Base-by-base conservation (phyloP, 2,888 invertebrate species). In the Agonopterix alstromeriana region DNA sequence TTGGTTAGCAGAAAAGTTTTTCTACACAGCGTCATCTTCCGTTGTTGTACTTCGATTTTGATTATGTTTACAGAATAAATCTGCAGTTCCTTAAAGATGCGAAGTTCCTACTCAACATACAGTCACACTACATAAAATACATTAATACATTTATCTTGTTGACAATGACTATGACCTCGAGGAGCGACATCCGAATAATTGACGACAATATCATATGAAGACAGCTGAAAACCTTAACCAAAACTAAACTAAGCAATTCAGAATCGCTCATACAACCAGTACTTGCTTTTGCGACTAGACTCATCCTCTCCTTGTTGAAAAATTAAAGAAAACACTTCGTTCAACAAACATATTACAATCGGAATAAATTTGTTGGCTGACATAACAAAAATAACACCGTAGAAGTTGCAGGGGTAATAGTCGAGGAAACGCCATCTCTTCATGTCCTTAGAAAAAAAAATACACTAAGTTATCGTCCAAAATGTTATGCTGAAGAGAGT, bases 401-500 rank as follows among this genome's bases (percentile, higher is more conserved):
- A 48, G 56, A 61, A 54, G 55, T 57, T 55, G 48, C 49, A 36
- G 48, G 55, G 51, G 58, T 54, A 42, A 27, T 35, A 41, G 54
- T 55, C 55, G 48, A 63, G 59, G 4, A 61, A 54, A 56, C 55
- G 51, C 63, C 62, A 55, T 70, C 60, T 73, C 71, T 70, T 69
- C 68, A 45, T 57, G 56, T 63, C 82, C 82, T 83, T 78, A 48
- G 67, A 77, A 77, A 81, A 85, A 73, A 84, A 83, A 84, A 79
- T 53, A 75, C 59, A 70, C 57, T 69, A 11, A 43, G 38, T 47
- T 43, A 36, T 11, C 10, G 36, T 38, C 38, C 36, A 43, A 9
- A 42, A 42, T 35, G 9, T 9, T 10, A 45, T 3, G 10, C 38
- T 36, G 11, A 36, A 45, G 38, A 36, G 14, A 17, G 1, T 45